Evolutionary conservation across 1,140 invertebrate species (phyloP), one percentile per base, ranked within the genome.

Genomic region (Aplysia californica): DNA sequence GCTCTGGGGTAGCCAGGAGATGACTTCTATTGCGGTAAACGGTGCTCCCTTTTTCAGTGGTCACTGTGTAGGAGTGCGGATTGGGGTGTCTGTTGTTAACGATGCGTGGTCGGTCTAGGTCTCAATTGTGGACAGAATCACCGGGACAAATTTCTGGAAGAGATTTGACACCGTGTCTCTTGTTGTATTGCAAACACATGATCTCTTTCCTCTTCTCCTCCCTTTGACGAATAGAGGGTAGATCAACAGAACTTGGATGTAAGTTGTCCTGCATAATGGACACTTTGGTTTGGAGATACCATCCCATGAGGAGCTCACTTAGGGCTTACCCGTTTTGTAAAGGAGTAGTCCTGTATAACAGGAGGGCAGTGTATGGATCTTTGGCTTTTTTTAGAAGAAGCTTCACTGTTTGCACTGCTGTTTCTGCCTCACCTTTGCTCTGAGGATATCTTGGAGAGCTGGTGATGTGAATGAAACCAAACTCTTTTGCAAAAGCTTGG

Each of bases 381-480:
- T 21, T 3, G 44, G 18, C n/a, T 71, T 72, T 84, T 80, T 3
- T n/a, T n/a, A n/a, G n/a, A n/a, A n/a, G n/a, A n/a, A n/a, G n/a
- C n/a, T n/a, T n/a, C n/a, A 81, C 79, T 2, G 77, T 77, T 36
- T 81, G 74, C 3, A 83, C 80, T 0, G 58, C 75, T 58, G 71
- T 70, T 66, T 83, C 79, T 2, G 71, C 82, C 23, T 78, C 61
- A 26, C 79, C 77, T 67, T 82, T 82, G 18, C 58, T 56, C 64
- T 84, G 80, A 26, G 82, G 77, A 77, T 75, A 79, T 23, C 58
- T 4, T 3, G 76, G 80, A 18, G 59, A 75, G 23, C 44, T 77
- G 4, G 80, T 82, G 4, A 73, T 68, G 50, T 84, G 82, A 33
- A 65, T 68, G 71, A 86, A 79, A 21, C 64, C 66, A 58, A 44